These are phyloP conservation scores for Acanthurus lineatus DNA, from an alignment of 2,797 vertebrate species.

Conservation along the genomic window DNA sequence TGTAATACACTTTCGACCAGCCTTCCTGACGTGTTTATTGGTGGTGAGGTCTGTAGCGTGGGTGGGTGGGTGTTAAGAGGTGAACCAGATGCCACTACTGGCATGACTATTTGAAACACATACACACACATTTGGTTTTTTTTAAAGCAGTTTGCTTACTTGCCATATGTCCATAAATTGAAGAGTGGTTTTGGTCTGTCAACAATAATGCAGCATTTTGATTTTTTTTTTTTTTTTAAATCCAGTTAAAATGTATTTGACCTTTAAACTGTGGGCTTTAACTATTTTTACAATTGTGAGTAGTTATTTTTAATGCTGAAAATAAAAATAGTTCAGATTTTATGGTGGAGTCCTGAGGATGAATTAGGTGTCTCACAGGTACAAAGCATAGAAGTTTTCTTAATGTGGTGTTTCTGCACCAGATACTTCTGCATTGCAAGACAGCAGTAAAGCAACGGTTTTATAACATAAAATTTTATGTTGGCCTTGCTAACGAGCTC, in stretches of 20 bases:
- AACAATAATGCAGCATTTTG: constrained; percentile 26
- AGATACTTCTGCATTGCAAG: too few relatives aligned
- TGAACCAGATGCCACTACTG: constrained; percentile 68
- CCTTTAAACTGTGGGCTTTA: too few relatives aligned
- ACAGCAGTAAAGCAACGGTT: too few relatives aligned
- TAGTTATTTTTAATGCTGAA: too few relatives aligned
- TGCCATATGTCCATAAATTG: constrained; percentile 43
- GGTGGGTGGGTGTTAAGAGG: constrained; percentile 75
- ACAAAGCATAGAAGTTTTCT: too few relatives aligned
- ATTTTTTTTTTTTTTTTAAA: constrained; percentile 38
- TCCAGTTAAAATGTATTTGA: constrained; percentile 12
- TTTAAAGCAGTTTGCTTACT: constrained; percentile 27
- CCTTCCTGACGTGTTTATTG: constrained; percentile 59
- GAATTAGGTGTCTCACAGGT: too few relatives aligned
- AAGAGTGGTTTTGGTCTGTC: constrained; percentile 49
- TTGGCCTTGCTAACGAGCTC: too few relatives aligned
- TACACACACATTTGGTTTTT: constrained; percentile 3
- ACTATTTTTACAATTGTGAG: too few relatives aligned
- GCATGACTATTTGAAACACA: constrained; percentile 47
- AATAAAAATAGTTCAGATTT: too few relatives aligned
- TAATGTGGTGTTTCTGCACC: too few relatives aligned
- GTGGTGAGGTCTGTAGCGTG: constrained; percentile 51
- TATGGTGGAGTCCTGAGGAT: too few relatives aligned
- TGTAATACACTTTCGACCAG: constrained; percentile 1
- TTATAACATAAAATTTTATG: too few relatives aligned